Evolutionary conservation across 2,797 vertebrate genomes (phyloP), one percentile per base, ranked within the genome.

Genomic region (Notamacropus eugenii): DNA sequence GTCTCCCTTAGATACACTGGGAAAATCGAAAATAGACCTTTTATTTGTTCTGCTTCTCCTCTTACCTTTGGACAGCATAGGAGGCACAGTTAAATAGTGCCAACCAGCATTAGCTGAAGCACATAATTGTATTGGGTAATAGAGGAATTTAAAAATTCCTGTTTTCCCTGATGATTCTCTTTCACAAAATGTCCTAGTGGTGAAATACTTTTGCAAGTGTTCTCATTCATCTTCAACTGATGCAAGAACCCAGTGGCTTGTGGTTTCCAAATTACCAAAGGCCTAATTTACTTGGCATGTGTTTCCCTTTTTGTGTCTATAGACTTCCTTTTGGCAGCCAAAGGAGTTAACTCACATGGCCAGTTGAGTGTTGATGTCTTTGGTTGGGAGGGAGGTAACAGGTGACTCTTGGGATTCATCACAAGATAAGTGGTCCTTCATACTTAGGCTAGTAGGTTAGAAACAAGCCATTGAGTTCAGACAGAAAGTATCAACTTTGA

Each of bases 71-170:
- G 11, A 67, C 93, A 96, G 95, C 93, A 87, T 91, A 98, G 92
- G 95, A 96, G 92, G 95, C 34, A 93, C 62, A 50, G 57, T 13
- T 40, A 27, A 93, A 29, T 31, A 56, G 92, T 97, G 98, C 96
- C 98, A 98, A 97, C 96, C 97, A 98, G 93, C 90, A 40, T 95
- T 91, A 90, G 91, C 92, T 96, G 96, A 97, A 97, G 96, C 87
- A 97, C 95, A 95, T 95, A 96, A 96, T 95, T 95, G 94, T 96
- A 62, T 97, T 98, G 97, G 94, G 97, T 96, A 98, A 97, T 96
- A 97, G 97, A 96, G 91, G 95, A 97, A 96, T 97, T 97, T 74
- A 67, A 93, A 95, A 95, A 95, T 93, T 93, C 67, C 67, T 91
- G 22, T 67, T 92, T 92, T 74, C 54, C 57, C 92, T 90, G 90